Base-by-base conservation (phyloP, 2,797 vertebrate genomes). In the Phyllotis vaccarum region DNA sequence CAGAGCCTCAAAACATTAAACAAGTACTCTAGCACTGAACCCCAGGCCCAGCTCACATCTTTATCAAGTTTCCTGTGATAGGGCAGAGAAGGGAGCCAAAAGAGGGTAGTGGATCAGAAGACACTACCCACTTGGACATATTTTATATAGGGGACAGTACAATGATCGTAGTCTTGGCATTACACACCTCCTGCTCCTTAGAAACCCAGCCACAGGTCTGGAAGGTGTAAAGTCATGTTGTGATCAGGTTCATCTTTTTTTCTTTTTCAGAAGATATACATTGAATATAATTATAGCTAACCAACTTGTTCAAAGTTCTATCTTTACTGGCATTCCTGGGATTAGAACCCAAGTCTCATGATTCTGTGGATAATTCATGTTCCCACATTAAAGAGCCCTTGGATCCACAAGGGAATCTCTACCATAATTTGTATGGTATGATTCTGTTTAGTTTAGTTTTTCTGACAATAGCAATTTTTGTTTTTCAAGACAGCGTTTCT, bases 141-240 rank as follows among this genome's bases (percentile, higher is more conserved):
- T 89, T 91, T 92, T 89, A 94, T 62, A 1, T 62, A 92, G 27
- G 40, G 52, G 54, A 72, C 24, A 58, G 13, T 43, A 82, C 60
- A 89, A 62, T 49, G 40, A 78, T 37, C 68, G 64, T n/a, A 60
- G 27, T 83, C 52, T 96, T 7, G 16, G 24, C 31, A 91, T 93
- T 56, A 43, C 11, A 52, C 79, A 13, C 81, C 43, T 86, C 70
- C 82, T 86, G 40, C 16, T 80, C 52, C 86, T 46, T 70, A 91
- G 75, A 91, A 92, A 90, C 40, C 89, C 80, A 66, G 66, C 78
- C 68, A 87, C 43, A 95, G 7, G 58, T 52, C 40, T 81, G 29
- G 54, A 90, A 96, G 24, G 22, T 40, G 5, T 93, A 91, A 92
- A 92, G 72, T 97, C 40, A 95, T 49, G 0, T 87, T 94, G 88